Evolutionary conservation across 2,113 vertebrate species (phyloP), one percentile per base, ranked within the genome.

Genomic region (Cyanocitta stelleri): DNA sequence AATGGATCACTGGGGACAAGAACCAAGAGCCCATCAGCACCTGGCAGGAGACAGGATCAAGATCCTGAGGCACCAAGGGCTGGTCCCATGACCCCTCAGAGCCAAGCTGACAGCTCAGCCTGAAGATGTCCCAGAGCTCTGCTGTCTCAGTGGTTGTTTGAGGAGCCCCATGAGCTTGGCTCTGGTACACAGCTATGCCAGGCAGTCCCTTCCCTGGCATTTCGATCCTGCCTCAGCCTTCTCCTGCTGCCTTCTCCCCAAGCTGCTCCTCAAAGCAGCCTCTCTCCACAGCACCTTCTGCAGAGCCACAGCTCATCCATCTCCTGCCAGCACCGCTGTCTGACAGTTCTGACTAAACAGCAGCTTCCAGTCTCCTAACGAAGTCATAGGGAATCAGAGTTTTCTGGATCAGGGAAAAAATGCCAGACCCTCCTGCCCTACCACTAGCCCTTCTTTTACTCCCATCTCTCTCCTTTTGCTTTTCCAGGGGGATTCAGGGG

Each of bases 311-410:
- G 85, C 85, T 96, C 92, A 90, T 95, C 85, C 88, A 64, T 92
- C 92, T 86, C 64, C 85, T 90, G 82, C 52, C 83, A 90, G 82
- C 61, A 37, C 61, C 4, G 2, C 73, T 16, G 64, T 11, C 91
- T 92, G 95, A 64, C 87, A 90, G 78, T 63, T 29, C 82, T 51
- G 82, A 20, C 72, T 88, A 30, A 96, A 86, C 85, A 86, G 67
- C 94, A 93, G 55, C 87, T 69, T 35, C 87, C 63, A 87, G 68
- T 59, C 72, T 81, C 88, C 92, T 43, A 67, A 72, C 64, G 84
- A 93, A 68, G 91, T 86, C 82, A 78, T 3, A 16, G 49, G 23
- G 46, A 95, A 79, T n/a, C 59, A 33, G 37, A 51, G 27, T 54
- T 80, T 63, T 90, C 27, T 71, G 78, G 72, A 83, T 86, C 33